Percentiles rank a stretch among this genome's conserved stretches.
phyloP scores from a whole-genome alignment of 2,113 vertebrate genomes.

The Fregata magnificens region DNA sequence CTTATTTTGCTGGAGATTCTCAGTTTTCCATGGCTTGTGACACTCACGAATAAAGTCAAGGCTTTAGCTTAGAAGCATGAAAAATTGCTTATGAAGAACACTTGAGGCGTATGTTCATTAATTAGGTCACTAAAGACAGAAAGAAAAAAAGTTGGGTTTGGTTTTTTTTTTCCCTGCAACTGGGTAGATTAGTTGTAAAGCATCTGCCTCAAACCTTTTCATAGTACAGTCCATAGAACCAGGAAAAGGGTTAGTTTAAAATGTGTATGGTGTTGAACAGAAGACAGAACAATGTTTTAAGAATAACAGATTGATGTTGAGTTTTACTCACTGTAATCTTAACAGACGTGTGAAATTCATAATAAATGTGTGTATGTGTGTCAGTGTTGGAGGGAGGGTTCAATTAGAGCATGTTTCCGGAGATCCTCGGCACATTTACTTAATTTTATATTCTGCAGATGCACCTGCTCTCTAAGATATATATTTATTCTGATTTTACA shows the following conservation, averaged over 20 bases:
- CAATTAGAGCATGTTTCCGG: background rate
- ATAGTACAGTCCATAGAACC: background rate
- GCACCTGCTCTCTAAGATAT: background rate
- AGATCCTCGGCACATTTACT: background rate
- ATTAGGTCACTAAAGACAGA: background rate
- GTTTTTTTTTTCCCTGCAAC: background rate
- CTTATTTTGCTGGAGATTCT: background rate
- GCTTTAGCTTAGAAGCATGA: background rate
- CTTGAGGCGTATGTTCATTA: background rate
- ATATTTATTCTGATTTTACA: slow-evolving; percentile 1
- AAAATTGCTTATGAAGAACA: background rate
- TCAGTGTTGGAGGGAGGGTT: background rate
- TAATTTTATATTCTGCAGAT: background rate
- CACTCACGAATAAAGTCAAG: background rate
- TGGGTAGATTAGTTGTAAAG: background rate
- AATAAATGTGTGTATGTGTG: background rate
- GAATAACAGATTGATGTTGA: background rate
- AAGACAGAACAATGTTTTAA: background rate
- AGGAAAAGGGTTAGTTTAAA: background rate
- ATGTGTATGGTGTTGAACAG: background rate
- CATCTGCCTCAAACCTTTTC: background rate
- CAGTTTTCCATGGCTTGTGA: background rate
- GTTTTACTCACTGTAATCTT: background rate
- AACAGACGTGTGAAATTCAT: background rate
- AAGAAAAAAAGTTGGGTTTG: background rate